Percentiles rank a stretch among this genome's conserved stretches.
Evolutionary conservation across 1,140 invertebrate species (phyloP).

Genomic region (Bemisia tabaci): DNA sequence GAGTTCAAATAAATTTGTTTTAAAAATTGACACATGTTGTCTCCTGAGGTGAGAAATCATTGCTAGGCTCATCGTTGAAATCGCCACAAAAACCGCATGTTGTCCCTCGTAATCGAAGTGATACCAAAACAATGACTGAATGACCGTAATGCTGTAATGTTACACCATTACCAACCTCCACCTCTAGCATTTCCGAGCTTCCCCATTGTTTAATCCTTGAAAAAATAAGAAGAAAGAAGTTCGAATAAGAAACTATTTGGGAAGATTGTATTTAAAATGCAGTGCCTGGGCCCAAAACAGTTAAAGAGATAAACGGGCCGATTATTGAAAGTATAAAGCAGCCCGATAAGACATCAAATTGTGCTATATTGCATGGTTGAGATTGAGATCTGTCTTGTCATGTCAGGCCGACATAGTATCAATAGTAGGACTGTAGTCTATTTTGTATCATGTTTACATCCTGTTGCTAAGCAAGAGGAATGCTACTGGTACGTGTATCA

Average conservation of each 20-base stretch:
- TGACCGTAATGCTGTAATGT: constrained; percentile 24
- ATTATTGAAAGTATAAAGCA: constrained; percentile 5
- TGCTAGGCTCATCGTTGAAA: constrained; percentile 25
- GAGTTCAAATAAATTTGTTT: too few species aligned
- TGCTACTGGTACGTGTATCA: too few species aligned
- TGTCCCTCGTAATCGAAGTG: constrained; percentile 21
- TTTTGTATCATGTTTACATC: too few species aligned
- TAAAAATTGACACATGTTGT: neutral
- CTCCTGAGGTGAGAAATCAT: constrained; percentile 13
- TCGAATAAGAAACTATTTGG: neutral
- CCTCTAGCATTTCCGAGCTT: constrained; percentile 19
- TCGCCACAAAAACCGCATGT: constrained; percentile 26
- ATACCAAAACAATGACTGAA: constrained; percentile 22
- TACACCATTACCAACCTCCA: constrained; percentile 20
- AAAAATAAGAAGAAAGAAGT: neutral
- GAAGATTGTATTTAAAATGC: neutral
- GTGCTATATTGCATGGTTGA: constrained; percentile 2
- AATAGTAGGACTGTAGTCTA: too few species aligned
- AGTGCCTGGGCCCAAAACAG: neutral
- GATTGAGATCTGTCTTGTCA: constrained; percentile 1
- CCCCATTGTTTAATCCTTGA: constrained; percentile 16
- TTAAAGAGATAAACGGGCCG: constrained; percentile 8
- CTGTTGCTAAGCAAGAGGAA: too few species aligned
- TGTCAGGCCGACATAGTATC: too few species aligned
- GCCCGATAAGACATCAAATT: constrained; percentile 9